Conservation (phyloP, 2,797 vertebrate species). For the Lagocephalus sceleratus region DNA sequence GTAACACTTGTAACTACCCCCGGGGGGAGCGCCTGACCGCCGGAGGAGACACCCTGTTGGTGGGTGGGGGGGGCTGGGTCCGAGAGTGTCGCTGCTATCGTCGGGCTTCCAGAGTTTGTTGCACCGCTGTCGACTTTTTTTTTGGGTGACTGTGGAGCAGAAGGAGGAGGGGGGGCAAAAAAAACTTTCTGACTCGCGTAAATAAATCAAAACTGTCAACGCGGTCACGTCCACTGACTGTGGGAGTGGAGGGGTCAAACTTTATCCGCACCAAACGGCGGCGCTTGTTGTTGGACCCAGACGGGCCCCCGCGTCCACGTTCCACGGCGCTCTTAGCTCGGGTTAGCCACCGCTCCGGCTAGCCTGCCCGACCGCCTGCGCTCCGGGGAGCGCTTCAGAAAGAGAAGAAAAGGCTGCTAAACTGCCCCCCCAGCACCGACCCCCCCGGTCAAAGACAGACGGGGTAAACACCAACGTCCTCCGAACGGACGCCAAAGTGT, state of each 20-base stretch:
- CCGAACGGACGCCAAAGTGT: not conserved
- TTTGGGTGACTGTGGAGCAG: conserved; percentile 39
- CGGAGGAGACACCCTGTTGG: rapidly evolving
- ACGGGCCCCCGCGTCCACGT: conserved; percentile 52
- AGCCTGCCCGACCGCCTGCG: conserved; percentile 49
- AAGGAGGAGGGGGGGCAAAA: too few relatives aligned
- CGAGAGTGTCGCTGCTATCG: conserved; percentile 8
- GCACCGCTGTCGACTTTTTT: conserved; percentile 40
- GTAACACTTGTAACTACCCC: conserved; percentile 15
- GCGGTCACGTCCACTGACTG: rapidly evolving
- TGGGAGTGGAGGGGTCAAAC: not conserved
- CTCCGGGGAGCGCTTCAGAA: conserved; percentile 44
- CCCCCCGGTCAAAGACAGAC: conserved; percentile 2
- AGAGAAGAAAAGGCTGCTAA: conserved; percentile 1
- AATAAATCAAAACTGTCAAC: not conserved
- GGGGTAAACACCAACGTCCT: not conserved
- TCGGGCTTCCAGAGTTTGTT: conserved; percentile 37
- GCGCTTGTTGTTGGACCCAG: too few relatives aligned
- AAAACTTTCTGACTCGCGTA: conserved; percentile 58
- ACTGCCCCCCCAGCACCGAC: not conserved
- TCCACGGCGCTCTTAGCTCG: conserved; percentile 50
- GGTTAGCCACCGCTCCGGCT: conserved; percentile 67
- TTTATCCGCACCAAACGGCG: rapidly evolving
- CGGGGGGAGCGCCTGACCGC: not conserved
- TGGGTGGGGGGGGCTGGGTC: too few relatives aligned